Evolutionary conservation across 1,140 invertebrate genomes (phyloP), one percentile per base, ranked within the genome.

Genomic region (Drosophila saltans): DNA sequence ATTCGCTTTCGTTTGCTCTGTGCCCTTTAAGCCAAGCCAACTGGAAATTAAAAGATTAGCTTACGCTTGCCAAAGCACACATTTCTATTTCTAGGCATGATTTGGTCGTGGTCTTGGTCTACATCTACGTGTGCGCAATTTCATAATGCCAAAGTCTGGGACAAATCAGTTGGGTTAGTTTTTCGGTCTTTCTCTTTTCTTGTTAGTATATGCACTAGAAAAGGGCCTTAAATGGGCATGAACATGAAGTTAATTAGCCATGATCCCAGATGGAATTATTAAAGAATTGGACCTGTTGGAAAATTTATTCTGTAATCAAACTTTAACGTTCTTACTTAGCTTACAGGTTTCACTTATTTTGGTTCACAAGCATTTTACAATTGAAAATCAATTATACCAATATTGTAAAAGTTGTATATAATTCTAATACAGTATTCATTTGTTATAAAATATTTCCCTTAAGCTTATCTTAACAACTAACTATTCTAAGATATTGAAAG

Each of bases 11-110:
- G 74, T 55, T 60, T 69, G 77, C 52, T 69, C 28, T 30, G 57
- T 82, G 82, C 83, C 80, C 69, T 69, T 69, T 65, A 86, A 86
- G 83, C 83, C 84, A 88, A 89, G 84, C 84, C 83, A 88, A 74
- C 83, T 88, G 83, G 77, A 88, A 88, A 72, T 77, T 72, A 57
- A 40, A 66, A 89, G 83, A 88, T 88, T 89, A 88, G 83, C 83
- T 65, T 68, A 70, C 45, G 72, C 72, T 60, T 59, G 48, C 62
- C 70, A 64, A 56, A 55, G 56, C 65, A 52, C 61, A 59, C 65
- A 40, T 33, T 33, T 33, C 26, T 33, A 72, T 8, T 21, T 30
- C 36, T 33, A 33, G 28, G 52, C 45, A 33, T 28, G 16, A 48
- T 43, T 48, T 10, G 43, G 26, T 3, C 45, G 26, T 52, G 45